A percentile compares a stretch with the other conserved stretches of the same genome.
Conservation (phyloP, 2,113 vertebrate species). For the Ceyx melanurus region DNA sequence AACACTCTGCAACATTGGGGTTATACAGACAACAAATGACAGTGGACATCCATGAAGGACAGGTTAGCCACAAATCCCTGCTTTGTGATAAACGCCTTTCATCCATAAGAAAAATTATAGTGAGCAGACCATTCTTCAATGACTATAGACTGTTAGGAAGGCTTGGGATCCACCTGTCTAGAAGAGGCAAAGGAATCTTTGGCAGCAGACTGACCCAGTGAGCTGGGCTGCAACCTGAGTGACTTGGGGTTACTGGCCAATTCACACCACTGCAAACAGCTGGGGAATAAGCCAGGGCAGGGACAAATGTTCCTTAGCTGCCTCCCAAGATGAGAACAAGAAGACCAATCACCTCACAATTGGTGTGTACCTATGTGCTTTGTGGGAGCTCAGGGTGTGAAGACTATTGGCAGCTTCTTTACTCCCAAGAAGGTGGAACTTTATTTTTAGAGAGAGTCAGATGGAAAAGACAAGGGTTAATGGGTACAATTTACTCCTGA, state of each 20-base stretch:
- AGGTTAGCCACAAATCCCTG: neutral
- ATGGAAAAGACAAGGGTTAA: neutral
- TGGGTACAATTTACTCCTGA: neutral
- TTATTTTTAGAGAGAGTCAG: neutral
- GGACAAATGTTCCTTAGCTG: neutral
- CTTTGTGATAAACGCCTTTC: neutral
- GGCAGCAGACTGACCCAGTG: neutral
- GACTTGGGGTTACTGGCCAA: neutral
- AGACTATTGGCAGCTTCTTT: neutral
- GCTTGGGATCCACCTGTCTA: neutral
- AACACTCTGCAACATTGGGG: neutral
- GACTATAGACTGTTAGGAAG: neutral
- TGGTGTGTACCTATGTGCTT: too few relatives aligned
- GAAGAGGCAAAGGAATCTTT: neutral
- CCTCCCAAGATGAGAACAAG: neutral
- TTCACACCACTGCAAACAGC: neutral
- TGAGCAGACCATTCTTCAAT: neutral
- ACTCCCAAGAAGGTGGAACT: neutral
- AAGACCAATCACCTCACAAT: neutral
- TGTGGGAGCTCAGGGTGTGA: neutral
- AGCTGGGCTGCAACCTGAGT: neutral
- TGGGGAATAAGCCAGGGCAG: neutral
- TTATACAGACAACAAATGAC: neutral
- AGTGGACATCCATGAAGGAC: neutral
- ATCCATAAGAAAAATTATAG: neutral